Percentiles rank a stretch among this genome's conserved stretches.
phyloP scores from a whole-genome alignment of 2,113 vertebrate genomes.

The Anguilla rostrata region DNA sequence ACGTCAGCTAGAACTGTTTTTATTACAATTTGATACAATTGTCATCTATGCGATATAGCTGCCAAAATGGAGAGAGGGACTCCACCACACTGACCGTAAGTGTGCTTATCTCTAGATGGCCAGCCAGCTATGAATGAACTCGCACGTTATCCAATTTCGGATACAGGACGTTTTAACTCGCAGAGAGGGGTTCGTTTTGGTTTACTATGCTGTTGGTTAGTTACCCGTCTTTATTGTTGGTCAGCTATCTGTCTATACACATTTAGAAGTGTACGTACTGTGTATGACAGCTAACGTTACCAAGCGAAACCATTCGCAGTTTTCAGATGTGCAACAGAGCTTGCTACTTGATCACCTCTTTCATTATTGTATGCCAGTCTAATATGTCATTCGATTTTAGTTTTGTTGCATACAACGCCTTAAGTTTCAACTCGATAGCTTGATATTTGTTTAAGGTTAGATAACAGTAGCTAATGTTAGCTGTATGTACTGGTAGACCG shows the following conservation, averaged over 20 bases:
- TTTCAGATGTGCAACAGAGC: background rate
- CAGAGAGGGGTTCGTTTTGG: background rate
- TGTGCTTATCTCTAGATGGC: background rate
- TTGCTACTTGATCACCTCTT: background rate
- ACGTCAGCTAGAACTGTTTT: background rate
- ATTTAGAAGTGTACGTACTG: background rate
- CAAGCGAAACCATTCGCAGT: background rate
- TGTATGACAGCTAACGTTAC: background rate
- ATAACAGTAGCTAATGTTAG: too few relatives aligned
- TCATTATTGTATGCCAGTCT: background rate
- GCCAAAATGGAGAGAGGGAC: slow-evolving; percentile 6
- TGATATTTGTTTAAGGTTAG: background rate
- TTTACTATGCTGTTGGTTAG: background rate
- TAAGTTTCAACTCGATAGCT: background rate
- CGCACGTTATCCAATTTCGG: background rate
- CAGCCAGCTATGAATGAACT: background rate
- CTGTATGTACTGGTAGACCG: background rate
- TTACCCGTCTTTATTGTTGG: background rate
- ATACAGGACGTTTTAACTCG: background rate
- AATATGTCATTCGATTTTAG: too few relatives aligned
- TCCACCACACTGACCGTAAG: background rate
- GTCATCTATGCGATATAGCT: background rate
- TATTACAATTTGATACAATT: background rate
- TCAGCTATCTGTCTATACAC: background rate
- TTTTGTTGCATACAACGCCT: too few relatives aligned